These are phyloP conservation scores for Sorex maritimensis DNA, from an alignment of 2,797 vertebrate genomes.

Conservation along the genomic window DNA sequence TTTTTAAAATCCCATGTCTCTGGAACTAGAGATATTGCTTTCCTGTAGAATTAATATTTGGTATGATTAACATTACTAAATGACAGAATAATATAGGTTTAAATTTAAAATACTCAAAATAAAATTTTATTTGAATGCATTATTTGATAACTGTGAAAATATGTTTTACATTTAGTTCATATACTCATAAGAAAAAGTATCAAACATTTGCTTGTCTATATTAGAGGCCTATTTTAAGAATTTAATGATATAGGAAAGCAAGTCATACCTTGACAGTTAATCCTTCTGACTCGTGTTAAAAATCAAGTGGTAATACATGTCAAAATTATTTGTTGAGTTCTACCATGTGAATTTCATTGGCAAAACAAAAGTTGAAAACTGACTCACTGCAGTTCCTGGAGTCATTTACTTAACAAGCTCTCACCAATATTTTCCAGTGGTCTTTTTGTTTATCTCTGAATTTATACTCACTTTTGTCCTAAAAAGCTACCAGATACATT, in stretches of 20 bases:
- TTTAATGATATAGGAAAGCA: not conserved
- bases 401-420: not conserved
- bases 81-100: not conserved
- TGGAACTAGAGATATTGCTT: not conserved
- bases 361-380: not conserved
- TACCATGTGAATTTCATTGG: not conserved
- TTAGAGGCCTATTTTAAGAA: not conserved
- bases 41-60: not conserved
- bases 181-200: not conserved
- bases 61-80: not conserved
- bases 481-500: not conserved
- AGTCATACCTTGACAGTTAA: not conserved
- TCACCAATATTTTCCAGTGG: not conserved
- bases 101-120: conserved; percentile 19
- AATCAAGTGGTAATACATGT: not conserved
- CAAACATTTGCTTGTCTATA: not conserved
- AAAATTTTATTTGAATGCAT: not conserved
- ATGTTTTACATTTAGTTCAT: not conserved
- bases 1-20: not conserved
- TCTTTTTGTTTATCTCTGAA: not conserved
- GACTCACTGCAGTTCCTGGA: not conserved
- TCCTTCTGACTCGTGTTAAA: not conserved
- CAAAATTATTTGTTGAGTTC: not conserved
- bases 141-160: not conserved
- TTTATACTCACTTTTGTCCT: not conserved